These are phyloP conservation scores for Amblyteles armatorius DNA, from an alignment of 2,888 invertebrate genomes.

Conservation along the genomic window DNA sequence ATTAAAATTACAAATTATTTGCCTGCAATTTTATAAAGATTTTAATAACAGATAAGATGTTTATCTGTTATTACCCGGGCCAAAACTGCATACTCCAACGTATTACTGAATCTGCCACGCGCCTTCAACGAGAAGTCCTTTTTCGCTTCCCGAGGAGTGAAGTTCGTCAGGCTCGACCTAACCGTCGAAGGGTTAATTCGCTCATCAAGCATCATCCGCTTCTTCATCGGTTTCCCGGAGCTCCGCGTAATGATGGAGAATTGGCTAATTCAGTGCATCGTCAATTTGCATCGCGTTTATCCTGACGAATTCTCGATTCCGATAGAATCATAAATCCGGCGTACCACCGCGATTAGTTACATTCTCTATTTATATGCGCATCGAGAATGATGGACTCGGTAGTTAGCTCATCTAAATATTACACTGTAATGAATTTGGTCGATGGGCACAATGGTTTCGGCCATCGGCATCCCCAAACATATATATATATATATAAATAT, in stretches of 20 bases:
- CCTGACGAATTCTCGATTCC: slow-evolving; percentile 7
- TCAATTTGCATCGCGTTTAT: not conserved
- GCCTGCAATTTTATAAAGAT: too few relatives aligned
- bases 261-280: not conserved
- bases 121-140: too few relatives aligned
- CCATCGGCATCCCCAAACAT: not conserved
- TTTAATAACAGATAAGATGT: too few relatives aligned
- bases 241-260: not conserved
- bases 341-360: slow-evolving; percentile 6
- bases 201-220: not conserved
- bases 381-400: slow-evolving; percentile 22
- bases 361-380: not conserved
- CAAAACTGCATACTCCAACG: too few relatives aligned
- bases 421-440: slow-evolving; percentile 12
- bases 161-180: not conserved
- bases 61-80: too few relatives aligned
- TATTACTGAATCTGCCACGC: too few relatives aligned
- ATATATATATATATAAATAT: not conserved
- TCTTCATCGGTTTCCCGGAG: not conserved
- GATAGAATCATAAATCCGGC: not conserved
- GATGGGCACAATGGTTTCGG: not conserved
- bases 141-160: too few relatives aligned
- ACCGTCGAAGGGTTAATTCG: not conserved
- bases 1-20: too few relatives aligned
- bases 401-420: slow-evolving; percentile 17